phyloP scores from a whole-genome alignment of 2,797 vertebrate species.

The Mus spretus region DNA sequence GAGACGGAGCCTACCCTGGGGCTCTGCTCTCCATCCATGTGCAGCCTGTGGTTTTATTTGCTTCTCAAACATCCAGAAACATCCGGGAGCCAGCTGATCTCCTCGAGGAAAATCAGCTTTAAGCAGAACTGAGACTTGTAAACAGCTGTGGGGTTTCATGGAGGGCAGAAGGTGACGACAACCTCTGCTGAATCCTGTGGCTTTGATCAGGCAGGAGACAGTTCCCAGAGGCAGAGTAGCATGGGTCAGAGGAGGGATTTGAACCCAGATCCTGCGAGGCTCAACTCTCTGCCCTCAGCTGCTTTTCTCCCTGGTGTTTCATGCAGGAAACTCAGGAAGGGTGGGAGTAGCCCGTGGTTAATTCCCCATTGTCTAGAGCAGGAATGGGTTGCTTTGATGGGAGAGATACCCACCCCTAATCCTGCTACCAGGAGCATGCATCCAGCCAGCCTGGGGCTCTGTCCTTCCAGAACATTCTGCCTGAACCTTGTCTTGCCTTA shows the following conservation, averaged over 20 bases:
- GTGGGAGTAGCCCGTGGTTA: not conserved
- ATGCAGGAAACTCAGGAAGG: not conserved
- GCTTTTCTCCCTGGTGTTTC: not conserved
- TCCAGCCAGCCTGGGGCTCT: too few relatives aligned
- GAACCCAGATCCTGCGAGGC: not conserved
- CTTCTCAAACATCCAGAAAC: not conserved
- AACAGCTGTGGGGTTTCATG: constrained; percentile 47
- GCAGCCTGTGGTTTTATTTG: not conserved
- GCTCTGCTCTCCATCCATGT: not conserved
- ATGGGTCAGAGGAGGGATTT: not conserved
- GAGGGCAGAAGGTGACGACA: constrained; percentile 56
- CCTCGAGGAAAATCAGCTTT: not conserved
- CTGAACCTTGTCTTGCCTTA: not conserved
- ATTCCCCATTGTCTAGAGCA: not conserved
- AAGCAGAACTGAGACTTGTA: constrained; percentile 60
- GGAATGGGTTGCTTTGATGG: not conserved
- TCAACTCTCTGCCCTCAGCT: not conserved
- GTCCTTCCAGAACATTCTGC: not conserved
- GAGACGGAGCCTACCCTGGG: not conserved
- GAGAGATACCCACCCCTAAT: not conserved
- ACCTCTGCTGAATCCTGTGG: not conserved
- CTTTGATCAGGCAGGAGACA: constrained; percentile 57
- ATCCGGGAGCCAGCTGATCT: constrained; percentile 30
- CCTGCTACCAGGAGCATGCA: not conserved
- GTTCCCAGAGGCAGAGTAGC: accelerated